phyloP scores from a whole-genome alignment of 23 tunicate species.

The Styela plicata region DNA sequence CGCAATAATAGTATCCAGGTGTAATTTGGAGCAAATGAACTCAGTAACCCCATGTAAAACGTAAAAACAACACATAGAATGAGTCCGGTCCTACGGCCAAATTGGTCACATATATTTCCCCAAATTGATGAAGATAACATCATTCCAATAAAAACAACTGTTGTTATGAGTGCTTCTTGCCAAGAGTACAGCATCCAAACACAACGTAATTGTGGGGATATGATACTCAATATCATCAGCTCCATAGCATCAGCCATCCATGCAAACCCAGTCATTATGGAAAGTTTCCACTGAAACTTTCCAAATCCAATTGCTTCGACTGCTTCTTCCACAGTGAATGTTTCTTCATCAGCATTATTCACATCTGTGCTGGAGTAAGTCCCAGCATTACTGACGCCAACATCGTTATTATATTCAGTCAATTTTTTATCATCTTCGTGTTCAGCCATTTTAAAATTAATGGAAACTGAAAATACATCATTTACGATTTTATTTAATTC shows the following conservation, averaged over 20 bases:
- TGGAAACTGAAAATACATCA: background rate
- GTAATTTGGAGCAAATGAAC: slow-evolving; percentile 89
- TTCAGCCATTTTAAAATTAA: background rate
- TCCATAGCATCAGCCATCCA: slow-evolving; percentile 99
- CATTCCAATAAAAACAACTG: slow-evolving; percentile 97
- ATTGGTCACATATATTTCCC: slow-evolving; percentile 93
- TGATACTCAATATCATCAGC: slow-evolving; percentile 90
- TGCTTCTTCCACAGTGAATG: slow-evolving; percentile 97
- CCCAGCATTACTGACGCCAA: background rate
- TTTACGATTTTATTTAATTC: background rate
- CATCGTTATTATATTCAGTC: background rate
- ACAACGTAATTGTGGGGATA: slow-evolving; percentile 91
- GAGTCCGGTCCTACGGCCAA: slow-evolving; percentile 86
- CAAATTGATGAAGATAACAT: slow-evolving; percentile 87
- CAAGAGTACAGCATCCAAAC: slow-evolving; percentile 87
- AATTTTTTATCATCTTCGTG: background rate
- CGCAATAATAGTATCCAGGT: slow-evolving; percentile 83
- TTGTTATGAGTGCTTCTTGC: slow-evolving; percentile 94
- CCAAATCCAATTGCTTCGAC: slow-evolving; percentile 96
- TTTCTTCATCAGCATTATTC: slow-evolving; percentile 22
- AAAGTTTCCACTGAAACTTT: slow-evolving; percentile 88
- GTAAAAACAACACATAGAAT: slow-evolving; percentile 87
- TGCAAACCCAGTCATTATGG: slow-evolving; percentile 90
- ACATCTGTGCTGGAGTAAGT: slow-evolving; percentile 17
- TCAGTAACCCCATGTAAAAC: slow-evolving; percentile 81